A percentile compares a stretch with the other conserved stretches of the same genome.
phyloP scores from a whole-genome alignment of 2,888 invertebrate species.

The Glaucopsyche alexis region DNA sequence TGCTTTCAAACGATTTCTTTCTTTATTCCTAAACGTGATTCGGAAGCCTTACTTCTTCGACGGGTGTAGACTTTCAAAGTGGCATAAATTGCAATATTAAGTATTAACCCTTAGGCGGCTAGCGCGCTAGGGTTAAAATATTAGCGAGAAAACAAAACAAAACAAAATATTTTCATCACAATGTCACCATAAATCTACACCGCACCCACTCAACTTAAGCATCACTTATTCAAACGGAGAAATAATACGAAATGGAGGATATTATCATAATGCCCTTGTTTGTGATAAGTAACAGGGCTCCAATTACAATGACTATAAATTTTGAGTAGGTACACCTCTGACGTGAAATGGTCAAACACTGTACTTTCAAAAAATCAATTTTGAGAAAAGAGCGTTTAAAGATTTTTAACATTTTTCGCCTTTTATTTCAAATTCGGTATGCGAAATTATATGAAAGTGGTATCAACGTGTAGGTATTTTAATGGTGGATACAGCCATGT shows the following conservation, averaged over 20 bases:
- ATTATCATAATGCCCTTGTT: background rate
- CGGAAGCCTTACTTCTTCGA: background rate
- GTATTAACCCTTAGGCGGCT: background rate
- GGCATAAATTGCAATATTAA: background rate
- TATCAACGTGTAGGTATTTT: too few relatives aligned
- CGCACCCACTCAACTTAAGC: conserved; percentile 1
- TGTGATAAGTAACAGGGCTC: background rate
- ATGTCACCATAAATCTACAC: background rate
- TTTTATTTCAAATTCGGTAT: too few relatives aligned
- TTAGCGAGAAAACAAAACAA: background rate
- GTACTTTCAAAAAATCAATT: too few relatives aligned
- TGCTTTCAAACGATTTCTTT: too few relatives aligned
- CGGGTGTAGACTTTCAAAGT: background rate
- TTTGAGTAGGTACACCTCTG: too few relatives aligned
- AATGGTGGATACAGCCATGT: too few relatives aligned
- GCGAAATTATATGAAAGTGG: too few relatives aligned
- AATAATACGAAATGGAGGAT: background rate
- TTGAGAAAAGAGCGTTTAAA: too few relatives aligned
- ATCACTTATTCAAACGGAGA: background rate
- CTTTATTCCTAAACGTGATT: background rate
- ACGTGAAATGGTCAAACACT: too few relatives aligned
- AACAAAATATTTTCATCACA: background rate
- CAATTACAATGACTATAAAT: background rate
- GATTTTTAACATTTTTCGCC: too few relatives aligned
- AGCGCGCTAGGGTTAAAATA: too few relatives aligned